Conservation (phyloP, 2,888 invertebrate species). For the Timema podura region DNA sequence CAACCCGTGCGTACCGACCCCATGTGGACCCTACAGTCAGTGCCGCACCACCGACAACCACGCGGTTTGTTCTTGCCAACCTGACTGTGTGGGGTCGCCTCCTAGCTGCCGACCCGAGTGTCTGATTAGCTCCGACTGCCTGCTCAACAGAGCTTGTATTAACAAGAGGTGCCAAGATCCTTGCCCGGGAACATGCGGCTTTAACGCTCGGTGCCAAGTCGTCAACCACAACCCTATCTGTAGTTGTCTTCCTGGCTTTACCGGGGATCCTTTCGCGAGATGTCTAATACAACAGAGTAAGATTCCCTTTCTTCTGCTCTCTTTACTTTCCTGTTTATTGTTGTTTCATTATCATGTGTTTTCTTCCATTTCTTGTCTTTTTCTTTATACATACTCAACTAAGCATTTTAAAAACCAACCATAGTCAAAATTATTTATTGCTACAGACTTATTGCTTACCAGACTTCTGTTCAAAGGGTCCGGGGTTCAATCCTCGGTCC, state of each 20-base stretch:
- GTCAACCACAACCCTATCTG: conserved; percentile 72
- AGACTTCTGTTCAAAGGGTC: no score
- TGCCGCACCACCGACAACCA: conserved; percentile 67
- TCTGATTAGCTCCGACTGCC: conserved; percentile 72
- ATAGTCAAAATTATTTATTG: no score
- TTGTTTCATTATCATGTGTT: conserved; percentile 10
- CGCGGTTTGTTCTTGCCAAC: conserved; percentile 72
- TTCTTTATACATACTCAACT: no score
- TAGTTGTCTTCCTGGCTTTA: conserved; percentile 41
- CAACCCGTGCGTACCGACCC: conserved; percentile 71
- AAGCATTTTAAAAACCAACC: no score
- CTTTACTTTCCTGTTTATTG: conserved; percentile 19
- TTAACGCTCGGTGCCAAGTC: conserved; percentile 72
- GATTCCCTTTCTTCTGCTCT: conserved; percentile 40
- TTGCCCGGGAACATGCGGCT: conserved; percentile 71
- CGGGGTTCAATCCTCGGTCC: no score
- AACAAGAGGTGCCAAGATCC: conserved; percentile 75
- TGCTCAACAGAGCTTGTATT: conserved; percentile 68
- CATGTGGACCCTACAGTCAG: conserved; percentile 74
- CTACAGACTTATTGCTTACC: no score
- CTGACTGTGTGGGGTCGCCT: conserved; percentile 68
- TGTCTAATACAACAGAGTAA: conserved; percentile 56
- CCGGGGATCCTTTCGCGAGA: conserved; percentile 40
- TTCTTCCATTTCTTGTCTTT: no score
- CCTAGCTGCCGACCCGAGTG: conserved; percentile 75